These are phyloP conservation scores for Scaptomyza reducta DNA, from an alignment of 2,888 invertebrate species.

Conservation along the genomic window DNA sequence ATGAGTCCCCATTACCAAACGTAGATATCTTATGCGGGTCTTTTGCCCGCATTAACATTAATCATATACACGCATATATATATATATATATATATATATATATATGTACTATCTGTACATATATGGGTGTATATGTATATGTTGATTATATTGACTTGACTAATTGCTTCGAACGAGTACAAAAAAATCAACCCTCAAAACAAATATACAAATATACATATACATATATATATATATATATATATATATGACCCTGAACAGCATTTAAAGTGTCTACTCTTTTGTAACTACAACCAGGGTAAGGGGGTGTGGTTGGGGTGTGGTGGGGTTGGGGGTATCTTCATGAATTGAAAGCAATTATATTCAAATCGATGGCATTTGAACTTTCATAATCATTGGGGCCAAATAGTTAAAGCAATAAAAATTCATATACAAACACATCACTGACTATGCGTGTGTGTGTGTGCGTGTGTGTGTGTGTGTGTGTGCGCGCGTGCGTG, in stretches of 20 bases:
- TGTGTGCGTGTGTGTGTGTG: not conserved
- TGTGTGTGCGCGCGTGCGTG: not conserved
- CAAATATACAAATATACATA: not conserved
- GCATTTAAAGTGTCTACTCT: not conserved
- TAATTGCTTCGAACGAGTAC: slow-evolving; percentile 32
- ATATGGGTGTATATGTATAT: not conserved
- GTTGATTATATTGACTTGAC: slow-evolving; percentile 35
- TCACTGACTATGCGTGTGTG: too few species aligned
- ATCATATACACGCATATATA: not conserved
- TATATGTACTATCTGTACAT: not conserved
- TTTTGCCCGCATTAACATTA: not conserved
- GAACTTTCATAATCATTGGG: slow-evolving; percentile 58
- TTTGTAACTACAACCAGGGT: too few species aligned
- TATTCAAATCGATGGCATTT: slow-evolving; percentile 62
- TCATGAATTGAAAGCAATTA: slow-evolving; percentile 34
- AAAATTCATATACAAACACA: slow-evolving; percentile 30
- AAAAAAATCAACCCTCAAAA: not conserved
- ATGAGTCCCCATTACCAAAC: not conserved
- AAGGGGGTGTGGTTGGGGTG: not conserved
- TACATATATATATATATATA: not conserved
- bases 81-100: not conserved
- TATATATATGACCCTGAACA: not conserved
- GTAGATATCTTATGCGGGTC: not conserved
- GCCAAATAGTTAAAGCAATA: slow-evolving; percentile 21
- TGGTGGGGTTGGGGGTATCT: not conserved